A percentile compares a stretch with the other conserved stretches of the same genome.
Evolutionary conservation across 1,140 invertebrate genomes (phyloP).

Genomic region (Manduca sexta): DNA sequence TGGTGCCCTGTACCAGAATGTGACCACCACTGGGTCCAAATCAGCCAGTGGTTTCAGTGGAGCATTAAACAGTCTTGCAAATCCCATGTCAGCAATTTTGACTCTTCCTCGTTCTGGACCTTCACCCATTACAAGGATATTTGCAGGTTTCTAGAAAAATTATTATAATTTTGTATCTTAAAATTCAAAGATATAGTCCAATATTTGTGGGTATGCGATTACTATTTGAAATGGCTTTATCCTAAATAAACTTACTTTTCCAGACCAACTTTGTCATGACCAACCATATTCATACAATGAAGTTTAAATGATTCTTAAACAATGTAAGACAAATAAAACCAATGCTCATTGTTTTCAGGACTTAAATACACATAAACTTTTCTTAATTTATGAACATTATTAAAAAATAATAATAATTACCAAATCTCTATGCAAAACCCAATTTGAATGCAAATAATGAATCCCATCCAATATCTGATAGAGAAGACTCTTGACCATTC

Average conservation of each 20-base stretch:
- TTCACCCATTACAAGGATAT: constrained; percentile 99
- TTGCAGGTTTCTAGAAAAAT: constrained; percentile 99
- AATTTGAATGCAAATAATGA: constrained; percentile 99
- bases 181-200: no score
- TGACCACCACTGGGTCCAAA: constrained; percentile 99
- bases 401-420: constrained; percentile 67
- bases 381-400: no score
- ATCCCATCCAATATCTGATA: constrained; percentile 99
- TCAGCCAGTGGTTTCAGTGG: constrained; percentile 98
- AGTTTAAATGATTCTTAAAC: no score
- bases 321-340: no score
- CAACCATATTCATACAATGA: no score
- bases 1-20: constrained; percentile 99
- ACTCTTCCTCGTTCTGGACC: constrained; percentile 96
- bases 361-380: no score
- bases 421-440: constrained; percentile 99
- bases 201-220: no score
- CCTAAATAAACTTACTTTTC: no score
- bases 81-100: constrained; percentile 99
- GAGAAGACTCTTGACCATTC: constrained; percentile 98
- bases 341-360: no score
- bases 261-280: no score
- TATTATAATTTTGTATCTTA: not conserved
- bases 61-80: constrained; percentile 98
- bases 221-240: no score